phyloP scores from a whole-genome alignment of 2,888 invertebrate species.

The Neoascia interrupta region DNA sequence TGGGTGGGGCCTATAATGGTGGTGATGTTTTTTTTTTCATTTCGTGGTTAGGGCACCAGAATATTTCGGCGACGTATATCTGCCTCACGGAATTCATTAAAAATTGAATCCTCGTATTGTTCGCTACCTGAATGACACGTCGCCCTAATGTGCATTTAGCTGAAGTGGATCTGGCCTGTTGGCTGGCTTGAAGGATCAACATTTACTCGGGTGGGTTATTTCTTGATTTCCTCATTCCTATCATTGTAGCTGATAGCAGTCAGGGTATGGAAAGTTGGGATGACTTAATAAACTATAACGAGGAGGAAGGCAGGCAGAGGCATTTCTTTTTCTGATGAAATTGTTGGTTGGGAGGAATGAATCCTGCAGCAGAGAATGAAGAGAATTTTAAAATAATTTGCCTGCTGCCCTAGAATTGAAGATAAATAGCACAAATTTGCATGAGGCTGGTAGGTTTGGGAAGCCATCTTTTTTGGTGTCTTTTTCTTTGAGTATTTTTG shows the following conservation, averaged over 20 bases:
- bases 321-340: background rate
- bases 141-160: background rate
- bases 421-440: slow-evolving; percentile 18
- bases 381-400: slow-evolving; percentile 26
- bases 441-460: slow-evolving; percentile 11
- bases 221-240: slow-evolving; percentile 16
- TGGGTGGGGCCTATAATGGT: too few relatives aligned
- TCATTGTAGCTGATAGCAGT: too few relatives aligned
- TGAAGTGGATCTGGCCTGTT: background rate
- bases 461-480: too few relatives aligned
- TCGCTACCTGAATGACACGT: slow-evolving; percentile 6
- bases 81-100: slow-evolving; percentile 44
- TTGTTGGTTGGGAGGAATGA: background rate
- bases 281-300: slow-evolving; percentile 14
- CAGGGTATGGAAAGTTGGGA: background rate
- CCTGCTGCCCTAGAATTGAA: background rate
- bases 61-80: background rate
- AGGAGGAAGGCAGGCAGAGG: too few relatives aligned
- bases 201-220: slow-evolving; percentile 1
- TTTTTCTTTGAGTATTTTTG: background rate
- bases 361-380: too few relatives aligned
- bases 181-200: background rate
- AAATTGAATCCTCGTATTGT: slow-evolving; percentile 17
- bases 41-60: slow-evolving; percentile 1
- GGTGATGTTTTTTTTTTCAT: background rate